Percentiles rank a stretch among this genome's conserved stretches.
Evolutionary conservation across 2,113 vertebrate genomes (phyloP).

Genomic region (Podarcis raffonei): DNA sequence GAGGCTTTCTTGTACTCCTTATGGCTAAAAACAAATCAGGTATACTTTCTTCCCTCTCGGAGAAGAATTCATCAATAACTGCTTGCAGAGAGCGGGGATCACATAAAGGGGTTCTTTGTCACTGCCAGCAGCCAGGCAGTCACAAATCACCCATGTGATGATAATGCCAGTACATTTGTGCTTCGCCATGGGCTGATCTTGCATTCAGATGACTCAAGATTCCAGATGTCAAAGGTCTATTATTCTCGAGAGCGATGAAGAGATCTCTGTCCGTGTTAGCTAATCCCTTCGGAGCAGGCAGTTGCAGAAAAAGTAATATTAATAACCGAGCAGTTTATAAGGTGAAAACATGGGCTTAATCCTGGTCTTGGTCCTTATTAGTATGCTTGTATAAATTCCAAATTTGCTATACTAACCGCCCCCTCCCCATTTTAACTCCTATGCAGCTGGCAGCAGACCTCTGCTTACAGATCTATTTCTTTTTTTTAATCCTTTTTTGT

Average conservation of each 20-base stretch:
- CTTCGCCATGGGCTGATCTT: constrained; percentile 12
- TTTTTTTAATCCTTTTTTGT: not conserved
- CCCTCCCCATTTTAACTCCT: not conserved
- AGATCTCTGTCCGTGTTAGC: not conserved
- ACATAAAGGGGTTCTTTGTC: constrained; percentile 20
- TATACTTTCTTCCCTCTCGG: constrained; percentile 3
- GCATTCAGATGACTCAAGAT: constrained; percentile 25
- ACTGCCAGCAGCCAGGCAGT: not conserved
- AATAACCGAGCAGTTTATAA: not conserved
- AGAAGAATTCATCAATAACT: constrained; percentile 16
- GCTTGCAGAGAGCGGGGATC: not conserved
- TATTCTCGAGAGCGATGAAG: not conserved
- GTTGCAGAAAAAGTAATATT: constrained; percentile 19
- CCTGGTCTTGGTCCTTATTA: not conserved
- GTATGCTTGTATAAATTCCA: not conserved
- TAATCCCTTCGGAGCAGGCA: not conserved
- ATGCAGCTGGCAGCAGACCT: not conserved
- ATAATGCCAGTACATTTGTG: not conserved
- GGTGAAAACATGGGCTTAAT: not conserved
- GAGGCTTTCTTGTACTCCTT: not conserved
- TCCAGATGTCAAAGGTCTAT: constrained; percentile 24
- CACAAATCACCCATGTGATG: constrained; percentile 41
- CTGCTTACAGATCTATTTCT: not conserved
- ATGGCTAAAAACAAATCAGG: not conserved
- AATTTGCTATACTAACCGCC: not conserved